Evolutionary conservation across 2,888 invertebrate species (phyloP).

Genomic region (Andrena hattorfiana): DNA sequence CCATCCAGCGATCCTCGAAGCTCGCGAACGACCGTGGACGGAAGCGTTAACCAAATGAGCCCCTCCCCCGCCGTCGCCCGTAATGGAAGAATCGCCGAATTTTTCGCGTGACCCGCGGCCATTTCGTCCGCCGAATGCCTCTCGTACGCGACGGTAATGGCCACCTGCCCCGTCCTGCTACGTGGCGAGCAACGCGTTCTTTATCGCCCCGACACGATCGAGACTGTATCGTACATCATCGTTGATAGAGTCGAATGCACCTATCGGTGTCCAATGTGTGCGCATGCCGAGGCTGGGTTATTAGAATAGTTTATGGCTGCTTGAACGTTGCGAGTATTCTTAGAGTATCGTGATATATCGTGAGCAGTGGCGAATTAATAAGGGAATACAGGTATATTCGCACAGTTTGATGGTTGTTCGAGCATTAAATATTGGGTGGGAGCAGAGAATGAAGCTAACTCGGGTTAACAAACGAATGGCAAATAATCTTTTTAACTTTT

Average conservation of each 20-base stretch:
- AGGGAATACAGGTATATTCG: too few species aligned
- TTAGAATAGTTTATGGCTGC: neutral
- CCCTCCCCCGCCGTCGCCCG: neutral
- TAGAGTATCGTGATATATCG: too few species aligned
- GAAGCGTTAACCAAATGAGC: conserved; percentile 38
- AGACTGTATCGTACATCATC: neutral
- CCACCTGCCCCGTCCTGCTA: conserved; percentile 17
- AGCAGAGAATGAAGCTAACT: too few species aligned
- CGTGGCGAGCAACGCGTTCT: conserved; percentile 15
- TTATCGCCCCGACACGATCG: conserved; percentile 16
- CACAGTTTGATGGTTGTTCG: too few species aligned
- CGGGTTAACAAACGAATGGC: too few species aligned
- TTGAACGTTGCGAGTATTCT: too few species aligned
- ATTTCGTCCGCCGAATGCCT: conserved; percentile 19
- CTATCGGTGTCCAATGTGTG: neutral
- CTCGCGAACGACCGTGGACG: neutral
- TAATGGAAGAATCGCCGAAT: conserved; percentile 9
- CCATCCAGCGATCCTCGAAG: conserved; percentile 5
- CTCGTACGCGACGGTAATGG: conserved; percentile 9
- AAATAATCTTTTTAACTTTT: too few species aligned
- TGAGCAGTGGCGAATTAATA: too few species aligned
- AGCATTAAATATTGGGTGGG: too few species aligned
- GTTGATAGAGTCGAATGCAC: conserved; percentile 12
- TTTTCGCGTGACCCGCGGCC: conserved; percentile 46
- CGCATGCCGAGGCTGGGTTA: neutral